Evolutionary conservation across 2,113 vertebrate genomes (phyloP).

Genomic region (Oxyura jamaicensis): DNA sequence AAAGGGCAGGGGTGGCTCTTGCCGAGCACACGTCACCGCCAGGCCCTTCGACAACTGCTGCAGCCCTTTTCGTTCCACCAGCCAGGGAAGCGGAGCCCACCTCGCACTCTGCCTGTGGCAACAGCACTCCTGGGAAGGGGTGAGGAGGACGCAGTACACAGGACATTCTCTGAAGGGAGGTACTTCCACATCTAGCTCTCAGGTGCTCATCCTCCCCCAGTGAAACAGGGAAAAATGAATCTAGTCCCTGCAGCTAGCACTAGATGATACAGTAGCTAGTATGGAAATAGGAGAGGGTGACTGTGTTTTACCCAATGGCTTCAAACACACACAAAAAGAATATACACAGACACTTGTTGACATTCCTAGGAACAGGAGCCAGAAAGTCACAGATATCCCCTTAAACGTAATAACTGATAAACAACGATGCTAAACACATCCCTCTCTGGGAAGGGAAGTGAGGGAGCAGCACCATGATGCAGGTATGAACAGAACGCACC

Average conservation of each 20-base stretch:
- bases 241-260: not conserved
- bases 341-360: not conserved
- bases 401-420: not conserved
- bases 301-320: not conserved
- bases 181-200: not conserved
- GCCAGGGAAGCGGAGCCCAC: not conserved
- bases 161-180: not conserved
- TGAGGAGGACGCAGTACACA: not conserved
- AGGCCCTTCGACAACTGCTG: not conserved
- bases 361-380: not conserved
- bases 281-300: not conserved
- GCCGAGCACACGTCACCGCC: not conserved
- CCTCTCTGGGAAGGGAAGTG: not conserved
- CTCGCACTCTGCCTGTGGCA: not conserved
- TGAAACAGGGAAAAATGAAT: not conserved
- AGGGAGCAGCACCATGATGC: not conserved
- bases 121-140: not conserved
- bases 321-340: not conserved
- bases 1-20: not conserved
- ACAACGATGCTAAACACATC: not conserved
- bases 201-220: accelerated
- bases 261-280: not conserved
- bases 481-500: not conserved
- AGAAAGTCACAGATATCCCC: not conserved
- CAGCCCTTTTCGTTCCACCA: not conserved